These are phyloP conservation scores for Acanthopleura granulata DNA, from an alignment of 2,888 invertebrate genomes.

Conservation along the genomic window DNA sequence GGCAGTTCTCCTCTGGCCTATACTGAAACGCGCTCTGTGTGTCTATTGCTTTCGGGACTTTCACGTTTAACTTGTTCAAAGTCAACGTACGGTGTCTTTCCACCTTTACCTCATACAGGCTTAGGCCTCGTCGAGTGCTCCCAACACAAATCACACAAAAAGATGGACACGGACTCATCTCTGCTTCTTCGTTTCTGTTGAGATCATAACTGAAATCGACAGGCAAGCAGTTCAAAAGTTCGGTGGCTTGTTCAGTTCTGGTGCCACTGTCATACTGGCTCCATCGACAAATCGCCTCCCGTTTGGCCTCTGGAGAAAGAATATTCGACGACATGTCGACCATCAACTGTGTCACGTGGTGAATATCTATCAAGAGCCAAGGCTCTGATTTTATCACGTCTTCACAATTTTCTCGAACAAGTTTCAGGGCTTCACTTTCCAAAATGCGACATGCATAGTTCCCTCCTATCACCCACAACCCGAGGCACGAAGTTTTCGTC, in stretches of 20 bases:
- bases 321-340: not conserved
- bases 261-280: not conserved
- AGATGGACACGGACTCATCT: too few relatives aligned
- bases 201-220: too few relatives aligned
- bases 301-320: not conserved
- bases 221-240: not conserved
- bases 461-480: not conserved
- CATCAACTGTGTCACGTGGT: not conserved
- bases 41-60: too few relatives aligned
- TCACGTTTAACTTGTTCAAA: too few relatives aligned
- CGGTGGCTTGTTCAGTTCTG: not conserved
- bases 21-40: too few relatives aligned
- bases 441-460: not conserved
- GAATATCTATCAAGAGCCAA: not conserved
- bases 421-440: not conserved
- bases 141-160: too few relatives aligned
- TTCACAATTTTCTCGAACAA: not conserved
- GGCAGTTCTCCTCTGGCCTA: too few relatives aligned
- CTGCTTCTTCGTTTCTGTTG: too few relatives aligned
- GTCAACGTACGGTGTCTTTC: too few relatives aligned
- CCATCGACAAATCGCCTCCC: not conserved
- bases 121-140: too few relatives aligned
- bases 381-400: not conserved
- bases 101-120: too few relatives aligned
- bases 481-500: not conserved